Conservation (phyloP, 1,140 invertebrate species). For the Cecropterus lyciades region DNA sequence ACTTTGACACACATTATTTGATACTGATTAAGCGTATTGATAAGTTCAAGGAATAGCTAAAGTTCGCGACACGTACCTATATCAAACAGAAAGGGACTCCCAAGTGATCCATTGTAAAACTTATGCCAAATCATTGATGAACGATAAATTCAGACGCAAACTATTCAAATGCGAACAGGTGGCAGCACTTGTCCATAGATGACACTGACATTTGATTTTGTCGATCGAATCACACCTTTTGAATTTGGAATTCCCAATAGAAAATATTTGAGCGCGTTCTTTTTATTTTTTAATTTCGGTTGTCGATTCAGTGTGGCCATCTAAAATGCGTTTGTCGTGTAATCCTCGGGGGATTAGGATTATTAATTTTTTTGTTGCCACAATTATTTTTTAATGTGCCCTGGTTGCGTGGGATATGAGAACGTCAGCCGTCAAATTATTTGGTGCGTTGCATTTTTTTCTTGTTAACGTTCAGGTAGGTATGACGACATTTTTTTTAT, state of each 20-base stretch:
- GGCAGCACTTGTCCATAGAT: constrained; percentile 56
- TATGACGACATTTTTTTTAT: constrained; percentile 16
- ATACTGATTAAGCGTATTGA: constrained; percentile 22
- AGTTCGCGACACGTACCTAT: constrained; percentile 44
- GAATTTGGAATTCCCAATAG: constrained; percentile 52
- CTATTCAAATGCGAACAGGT: constrained; percentile 70
- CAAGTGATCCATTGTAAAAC: constrained; percentile 61
- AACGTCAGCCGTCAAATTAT: constrained; percentile 45
- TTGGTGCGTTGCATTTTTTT: constrained; percentile 66
- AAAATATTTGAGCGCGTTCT: constrained; percentile 47
- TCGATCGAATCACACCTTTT: constrained; percentile 65
- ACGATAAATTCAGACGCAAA: constrained; percentile 55
- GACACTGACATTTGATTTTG: constrained; percentile 45
- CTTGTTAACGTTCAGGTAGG: constrained; percentile 44
- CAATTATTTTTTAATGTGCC: constrained; percentile 71
- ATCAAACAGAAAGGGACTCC: constrained; percentile 53
- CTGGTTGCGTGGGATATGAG: constrained; percentile 68
- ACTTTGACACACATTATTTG: too few relatives aligned
- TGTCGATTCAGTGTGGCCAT: constrained; percentile 72
- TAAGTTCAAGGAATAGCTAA: constrained; percentile 23
- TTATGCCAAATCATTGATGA: constrained; percentile 76
- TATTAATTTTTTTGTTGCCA: constrained; percentile 65
- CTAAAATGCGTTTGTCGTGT: constrained; percentile 80
- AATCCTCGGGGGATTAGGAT: constrained; percentile 78
- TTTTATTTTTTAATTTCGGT: constrained; percentile 58